phyloP scores from a whole-genome alignment of 2,113 vertebrate genomes.

The Xiphophorus maculatus region DNA sequence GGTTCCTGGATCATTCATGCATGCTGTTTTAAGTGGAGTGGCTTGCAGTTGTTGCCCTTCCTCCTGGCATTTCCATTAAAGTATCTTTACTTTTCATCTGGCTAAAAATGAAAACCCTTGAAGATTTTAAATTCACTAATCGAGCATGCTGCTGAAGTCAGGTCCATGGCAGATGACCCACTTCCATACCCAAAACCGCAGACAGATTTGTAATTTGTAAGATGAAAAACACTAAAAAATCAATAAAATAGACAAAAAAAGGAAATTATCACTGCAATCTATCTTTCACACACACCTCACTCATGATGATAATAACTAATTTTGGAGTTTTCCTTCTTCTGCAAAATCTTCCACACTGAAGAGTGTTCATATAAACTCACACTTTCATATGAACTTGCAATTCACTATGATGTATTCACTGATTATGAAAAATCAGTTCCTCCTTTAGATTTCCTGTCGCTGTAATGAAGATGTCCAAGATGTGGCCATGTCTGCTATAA shows the following conservation, averaged over 20 bases:
- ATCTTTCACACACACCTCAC: background rate
- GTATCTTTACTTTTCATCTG: background rate
- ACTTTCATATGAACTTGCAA: background rate
- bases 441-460: conserved; percentile 9
- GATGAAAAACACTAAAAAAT: too few species aligned
- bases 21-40: conserved; percentile 9
- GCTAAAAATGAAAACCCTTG: background rate
- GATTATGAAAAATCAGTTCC: background rate
- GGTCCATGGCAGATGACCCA: too few species aligned
- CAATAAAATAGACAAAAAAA: too few species aligned
- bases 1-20: conserved; percentile 25
- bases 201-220: too few species aligned
- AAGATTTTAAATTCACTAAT: background rate
- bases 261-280: too few species aligned
- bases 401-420: too few species aligned
- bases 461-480: conserved; percentile 18
- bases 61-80: background rate
- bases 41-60: conserved; percentile 10
- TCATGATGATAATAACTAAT: background rate
- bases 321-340: background rate
- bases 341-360: background rate
- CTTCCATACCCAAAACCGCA: too few species aligned
- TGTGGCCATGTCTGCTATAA: background rate
- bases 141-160: too few species aligned
- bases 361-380: too few species aligned